Percentiles rank a stretch among this genome's conserved stretches.
These are phyloP conservation scores for Trinectes maculatus DNA, from an alignment of 2,113 vertebrate species.

Conservation along the genomic window DNA sequence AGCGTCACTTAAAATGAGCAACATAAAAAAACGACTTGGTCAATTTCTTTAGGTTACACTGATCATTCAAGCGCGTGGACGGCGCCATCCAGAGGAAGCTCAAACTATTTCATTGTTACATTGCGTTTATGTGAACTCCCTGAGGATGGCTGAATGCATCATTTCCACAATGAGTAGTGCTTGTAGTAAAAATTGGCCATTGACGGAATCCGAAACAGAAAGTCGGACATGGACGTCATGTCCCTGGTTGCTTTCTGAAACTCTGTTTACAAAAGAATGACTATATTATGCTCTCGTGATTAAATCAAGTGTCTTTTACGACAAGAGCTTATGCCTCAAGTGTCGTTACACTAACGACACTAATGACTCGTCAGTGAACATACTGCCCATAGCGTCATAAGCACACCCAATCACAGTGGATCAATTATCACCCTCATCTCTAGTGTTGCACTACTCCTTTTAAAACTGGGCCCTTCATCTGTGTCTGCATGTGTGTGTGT, in stretches of 20 bases:
- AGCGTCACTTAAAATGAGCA: slow-evolving; percentile 1
- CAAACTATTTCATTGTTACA: slow-evolving; percentile 1
- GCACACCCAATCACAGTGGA: too few species aligned
- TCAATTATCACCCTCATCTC: too few species aligned
- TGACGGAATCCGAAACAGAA: neutral
- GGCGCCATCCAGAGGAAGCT: slow-evolving; percentile 14
- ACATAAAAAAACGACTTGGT: neutral
- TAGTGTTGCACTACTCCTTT: neutral
- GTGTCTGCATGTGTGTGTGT: slow-evolving; percentile 12
- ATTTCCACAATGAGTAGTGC: slow-evolving; percentile 8
- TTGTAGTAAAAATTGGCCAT: neutral
- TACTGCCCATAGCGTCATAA: too few species aligned
- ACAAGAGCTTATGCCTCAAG: too few species aligned
- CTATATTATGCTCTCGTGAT: too few species aligned
- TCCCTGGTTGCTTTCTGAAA: neutral
- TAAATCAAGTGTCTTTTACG: too few species aligned
- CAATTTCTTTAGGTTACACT: too few species aligned
- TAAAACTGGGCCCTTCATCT: slow-evolving; percentile 1
- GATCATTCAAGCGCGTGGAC: neutral
- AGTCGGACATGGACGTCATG: neutral
- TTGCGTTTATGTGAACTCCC: slow-evolving; percentile 42
- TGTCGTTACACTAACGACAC: too few species aligned
- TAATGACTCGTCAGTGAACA: too few species aligned
- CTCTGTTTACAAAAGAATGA: too few species aligned
- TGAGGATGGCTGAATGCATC: slow-evolving; percentile 34